phyloP scores from a whole-genome alignment of 92 coral and sea anemone species.

The Palythoa caribaeorum region DNA sequence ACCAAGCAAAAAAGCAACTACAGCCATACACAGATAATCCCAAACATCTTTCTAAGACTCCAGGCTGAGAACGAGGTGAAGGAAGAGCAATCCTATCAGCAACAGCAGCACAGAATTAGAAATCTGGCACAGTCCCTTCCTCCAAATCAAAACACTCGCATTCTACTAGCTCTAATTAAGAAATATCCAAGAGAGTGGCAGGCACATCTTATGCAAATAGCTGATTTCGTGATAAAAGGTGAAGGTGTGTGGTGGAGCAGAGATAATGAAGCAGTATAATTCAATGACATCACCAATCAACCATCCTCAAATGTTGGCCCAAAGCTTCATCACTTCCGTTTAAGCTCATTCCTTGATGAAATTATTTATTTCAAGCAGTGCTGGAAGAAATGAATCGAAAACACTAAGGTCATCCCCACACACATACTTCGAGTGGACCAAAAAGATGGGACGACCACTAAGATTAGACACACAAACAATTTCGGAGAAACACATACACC shows the following conservation, averaged over 20 bases:
- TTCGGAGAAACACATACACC: neutral
- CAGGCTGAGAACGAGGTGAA: too few species aligned
- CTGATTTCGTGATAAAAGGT: conserved; percentile 55
- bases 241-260: conserved; percentile 55
- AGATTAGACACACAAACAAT: conserved; percentile 22
- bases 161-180: conserved; percentile 27
- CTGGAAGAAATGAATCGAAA: conserved; percentile 54
- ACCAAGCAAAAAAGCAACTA: too few species aligned
- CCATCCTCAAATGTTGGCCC: conserved; percentile 52
- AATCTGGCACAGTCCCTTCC: conserved; percentile 57
- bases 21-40: too few species aligned
- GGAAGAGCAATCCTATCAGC: neutral
- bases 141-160: conserved; percentile 36
- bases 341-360: conserved; percentile 51
- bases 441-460: conserved; percentile 50
- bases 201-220: conserved; percentile 51
- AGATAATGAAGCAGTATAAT: conserved; percentile 48
- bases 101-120: conserved; percentile 13
- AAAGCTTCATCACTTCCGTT: conserved; percentile 54
- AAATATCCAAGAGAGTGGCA: conserved; percentile 53
- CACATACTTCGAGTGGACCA: conserved; percentile 47
- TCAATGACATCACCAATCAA: conserved; percentile 39
- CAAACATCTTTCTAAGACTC: too few species aligned
- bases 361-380: conserved; percentile 51
- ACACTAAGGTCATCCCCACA: conserved; percentile 19